Conservation (phyloP, 2,113 vertebrate genomes). For the Mus spicilegus region DNA sequence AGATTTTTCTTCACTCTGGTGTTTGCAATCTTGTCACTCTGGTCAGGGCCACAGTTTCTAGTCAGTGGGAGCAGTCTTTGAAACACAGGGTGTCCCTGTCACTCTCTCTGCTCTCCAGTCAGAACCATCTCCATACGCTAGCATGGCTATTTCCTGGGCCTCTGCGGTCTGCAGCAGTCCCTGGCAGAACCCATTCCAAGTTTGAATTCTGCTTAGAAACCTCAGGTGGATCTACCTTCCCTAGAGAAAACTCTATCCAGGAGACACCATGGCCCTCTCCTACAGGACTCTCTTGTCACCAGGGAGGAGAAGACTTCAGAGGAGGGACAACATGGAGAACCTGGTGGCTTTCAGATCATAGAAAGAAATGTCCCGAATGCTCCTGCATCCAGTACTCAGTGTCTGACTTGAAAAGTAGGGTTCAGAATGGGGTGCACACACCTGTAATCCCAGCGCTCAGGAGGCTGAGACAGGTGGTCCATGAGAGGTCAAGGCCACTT, state of each 20-base stretch:
- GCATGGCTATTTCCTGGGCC: background rate
- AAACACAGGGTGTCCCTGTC: background rate
- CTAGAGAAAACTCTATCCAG: background rate
- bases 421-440: background rate
- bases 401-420: no score
- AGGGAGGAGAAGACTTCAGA: background rate
- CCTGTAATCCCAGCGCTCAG: background rate
- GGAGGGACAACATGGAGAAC: fast-evolving
- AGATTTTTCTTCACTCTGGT: conserved; percentile 29
- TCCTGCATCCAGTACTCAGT: background rate
- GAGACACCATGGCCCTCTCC: background rate
- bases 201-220: conserved; percentile 46
- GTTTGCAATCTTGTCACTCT: conserved; percentile 61
- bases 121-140: background rate
- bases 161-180: background rate
- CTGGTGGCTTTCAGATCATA: background rate
- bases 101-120: background rate
- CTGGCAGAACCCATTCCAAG: background rate
- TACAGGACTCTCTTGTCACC: fast-evolving
- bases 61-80: background rate
- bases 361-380: no score
- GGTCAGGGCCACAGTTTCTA: conserved; percentile 21
- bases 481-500: background rate
- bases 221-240: background rate
- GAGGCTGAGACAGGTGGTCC: background rate